Conservation (phyloP, 2,797 vertebrate species). For the Dendrocincla fuliginosa region DNA sequence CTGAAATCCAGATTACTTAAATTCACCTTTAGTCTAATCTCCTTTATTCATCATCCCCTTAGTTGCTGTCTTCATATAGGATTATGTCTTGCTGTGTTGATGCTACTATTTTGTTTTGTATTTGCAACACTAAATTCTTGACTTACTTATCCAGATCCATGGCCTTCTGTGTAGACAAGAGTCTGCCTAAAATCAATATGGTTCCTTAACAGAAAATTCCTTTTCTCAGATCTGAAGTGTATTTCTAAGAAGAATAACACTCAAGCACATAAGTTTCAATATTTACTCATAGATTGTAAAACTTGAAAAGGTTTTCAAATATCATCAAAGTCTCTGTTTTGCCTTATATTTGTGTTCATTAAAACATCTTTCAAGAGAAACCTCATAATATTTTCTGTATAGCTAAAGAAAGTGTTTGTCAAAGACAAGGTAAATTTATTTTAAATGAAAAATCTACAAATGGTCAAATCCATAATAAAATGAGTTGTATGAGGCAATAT, state of each 20-base stretch:
- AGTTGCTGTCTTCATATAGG: neutral
- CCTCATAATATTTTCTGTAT: neutral
- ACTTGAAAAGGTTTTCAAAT: neutral
- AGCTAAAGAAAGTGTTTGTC: neutral
- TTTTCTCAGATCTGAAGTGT: neutral
- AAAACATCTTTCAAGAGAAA: neutral
- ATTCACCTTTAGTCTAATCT: slow-evolving; percentile 15
- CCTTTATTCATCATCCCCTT: slow-evolving; percentile 10
- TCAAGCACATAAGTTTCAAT: neutral
- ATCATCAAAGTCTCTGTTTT: neutral
- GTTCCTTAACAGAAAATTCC: neutral
- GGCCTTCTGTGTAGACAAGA: neutral
- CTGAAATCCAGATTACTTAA: slow-evolving; percentile 25
- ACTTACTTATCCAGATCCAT: neutral
- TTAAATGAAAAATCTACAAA: neutral
- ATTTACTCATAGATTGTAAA: neutral
- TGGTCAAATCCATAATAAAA: neutral
- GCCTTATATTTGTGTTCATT: neutral
- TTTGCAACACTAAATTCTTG: neutral
- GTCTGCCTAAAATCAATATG: neutral
- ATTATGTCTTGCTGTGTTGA: neutral
- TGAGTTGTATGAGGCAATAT: neutral
- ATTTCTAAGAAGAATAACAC: neutral
- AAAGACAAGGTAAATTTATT: neutral
- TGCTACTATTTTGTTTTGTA: neutral